phyloP scores from a whole-genome alignment of 2,888 invertebrate genomes.

The Eupelmus urozonus region DNA sequence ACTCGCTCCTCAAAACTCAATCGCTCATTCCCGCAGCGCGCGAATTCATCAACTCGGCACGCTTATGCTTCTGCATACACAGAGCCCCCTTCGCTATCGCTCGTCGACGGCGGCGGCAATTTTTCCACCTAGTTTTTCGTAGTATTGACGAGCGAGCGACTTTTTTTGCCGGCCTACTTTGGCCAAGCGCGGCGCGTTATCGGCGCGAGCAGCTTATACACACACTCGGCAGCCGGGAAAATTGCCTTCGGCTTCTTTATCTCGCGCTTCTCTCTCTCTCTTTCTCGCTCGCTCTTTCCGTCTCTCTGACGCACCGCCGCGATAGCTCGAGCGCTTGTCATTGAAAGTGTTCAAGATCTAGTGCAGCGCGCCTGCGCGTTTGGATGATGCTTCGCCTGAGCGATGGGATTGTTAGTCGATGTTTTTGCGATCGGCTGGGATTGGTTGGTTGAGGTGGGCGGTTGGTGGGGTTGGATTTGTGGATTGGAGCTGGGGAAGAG shows the following conservation, averaged over 20 bases:
- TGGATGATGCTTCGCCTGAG: too few species aligned
- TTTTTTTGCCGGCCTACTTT: conserved; percentile 75
- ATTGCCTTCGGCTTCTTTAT: conserved; percentile 48
- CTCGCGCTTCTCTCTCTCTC: conserved; percentile 43
- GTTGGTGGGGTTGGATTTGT: too few species aligned
- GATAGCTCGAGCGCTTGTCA: conserved; percentile 65
- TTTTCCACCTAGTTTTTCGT: conserved; percentile 75
- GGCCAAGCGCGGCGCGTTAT: conserved; percentile 18
- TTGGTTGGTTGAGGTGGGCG: too few species aligned
- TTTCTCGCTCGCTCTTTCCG: conserved; percentile 37
- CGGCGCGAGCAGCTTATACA: conserved; percentile 17
- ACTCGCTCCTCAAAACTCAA: too few species aligned
- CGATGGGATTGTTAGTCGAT: too few species aligned
- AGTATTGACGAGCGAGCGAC: conserved; percentile 71
- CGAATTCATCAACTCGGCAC: too few species aligned
- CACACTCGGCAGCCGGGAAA: conserved; percentile 43
- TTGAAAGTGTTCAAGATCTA: conserved; percentile 74
- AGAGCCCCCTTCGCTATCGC: conserved; percentile 51
- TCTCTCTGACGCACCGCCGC: conserved; percentile 24
- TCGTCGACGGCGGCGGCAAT: conserved; percentile 62
- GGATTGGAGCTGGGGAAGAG: too few species aligned
- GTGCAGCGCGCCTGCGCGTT: conserved; percentile 63
- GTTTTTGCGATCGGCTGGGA: too few species aligned
- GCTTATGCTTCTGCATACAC: neutral
- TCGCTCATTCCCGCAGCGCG: too few species aligned